phyloP scores from a whole-genome alignment of 2,797 vertebrate species.

The Lepus oiostolus region DNA sequence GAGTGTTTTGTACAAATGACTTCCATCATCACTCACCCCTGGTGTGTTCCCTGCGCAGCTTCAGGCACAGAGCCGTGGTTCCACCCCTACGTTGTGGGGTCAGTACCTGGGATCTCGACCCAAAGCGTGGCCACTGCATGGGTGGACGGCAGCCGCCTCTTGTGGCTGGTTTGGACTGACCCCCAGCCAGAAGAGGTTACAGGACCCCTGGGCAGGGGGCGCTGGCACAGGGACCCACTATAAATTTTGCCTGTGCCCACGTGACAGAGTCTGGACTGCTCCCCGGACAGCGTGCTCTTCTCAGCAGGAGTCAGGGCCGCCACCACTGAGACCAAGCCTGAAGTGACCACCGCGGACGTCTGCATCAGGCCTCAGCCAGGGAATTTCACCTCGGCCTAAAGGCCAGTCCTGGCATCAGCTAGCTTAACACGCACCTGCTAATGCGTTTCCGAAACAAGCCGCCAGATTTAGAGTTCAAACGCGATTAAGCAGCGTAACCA shows the following conservation, averaged over 20 bases:
- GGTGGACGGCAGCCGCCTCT: background rate
- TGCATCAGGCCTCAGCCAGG: background rate
- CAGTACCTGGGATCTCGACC: background rate
- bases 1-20: conserved; percentile 14
- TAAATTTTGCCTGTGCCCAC: background rate
- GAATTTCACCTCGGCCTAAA: background rate
- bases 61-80: accelerated
- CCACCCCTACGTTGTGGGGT: background rate
- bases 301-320: background rate
- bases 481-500: background rate
- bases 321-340: background rate
- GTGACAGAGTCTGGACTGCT: background rate
- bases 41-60: background rate
- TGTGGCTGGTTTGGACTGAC: background rate
- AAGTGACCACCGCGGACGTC: background rate
- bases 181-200: background rate
- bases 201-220: background rate
- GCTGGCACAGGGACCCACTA: background rate
- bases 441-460: background rate
- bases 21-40: background rate
- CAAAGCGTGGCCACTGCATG: background rate
- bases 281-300: background rate
- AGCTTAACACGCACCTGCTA: background rate
- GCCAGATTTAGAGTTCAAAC: background rate
- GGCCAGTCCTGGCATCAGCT: background rate